Evolutionary conservation across 2,797 vertebrate species (phyloP), one percentile per base, ranked within the genome.

Genomic region (Cephalopachus bancanus): DNA sequence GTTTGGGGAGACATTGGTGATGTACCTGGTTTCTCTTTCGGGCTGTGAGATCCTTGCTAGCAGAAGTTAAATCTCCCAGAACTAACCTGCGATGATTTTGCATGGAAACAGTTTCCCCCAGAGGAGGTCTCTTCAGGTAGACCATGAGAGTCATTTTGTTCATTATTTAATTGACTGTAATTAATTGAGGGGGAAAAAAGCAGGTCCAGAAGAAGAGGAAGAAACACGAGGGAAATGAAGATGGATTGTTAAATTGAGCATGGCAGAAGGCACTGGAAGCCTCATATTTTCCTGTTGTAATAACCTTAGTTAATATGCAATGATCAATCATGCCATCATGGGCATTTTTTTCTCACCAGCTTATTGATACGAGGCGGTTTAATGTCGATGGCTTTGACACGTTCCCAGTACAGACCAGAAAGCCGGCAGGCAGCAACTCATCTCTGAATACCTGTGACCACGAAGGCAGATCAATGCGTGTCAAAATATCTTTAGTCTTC

Each of bases 141-240:
- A 72, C 87, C 87, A 26, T 4, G 97, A 98, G 97, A 97, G 83
- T 74, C 64, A 62, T 89, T 93, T 62, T 0, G 33, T 96, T 98
- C 97, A 97, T 96, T 96, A 92, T 97, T 96, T 98, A 97, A 98
- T 97, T 94, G 95, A 87, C 96, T 97, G 84, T 97, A 98, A 98
- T 98, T 98, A 98, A 98, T 95, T 98, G 98, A 93, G 89, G 83
- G 94, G 64, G 97, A 74, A 93, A 95, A 89, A 78, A 72, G 37
- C n/a, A 59, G 94, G 81, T 95, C 92, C 96, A 89, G 89, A 96
- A 90, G 78, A 97, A 98, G 93, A 20, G 37, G 94, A 33, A 69
- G 98, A 95, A 95, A 92, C 96, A 96, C 79, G n/a, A 93, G 96
- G 97, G 98, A 97, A 94, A 90, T 59, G 95, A 44, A 97, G 98